Base-by-base conservation (phyloP, 2,888 invertebrate species). In the Zygogramma bicolorata region DNA sequence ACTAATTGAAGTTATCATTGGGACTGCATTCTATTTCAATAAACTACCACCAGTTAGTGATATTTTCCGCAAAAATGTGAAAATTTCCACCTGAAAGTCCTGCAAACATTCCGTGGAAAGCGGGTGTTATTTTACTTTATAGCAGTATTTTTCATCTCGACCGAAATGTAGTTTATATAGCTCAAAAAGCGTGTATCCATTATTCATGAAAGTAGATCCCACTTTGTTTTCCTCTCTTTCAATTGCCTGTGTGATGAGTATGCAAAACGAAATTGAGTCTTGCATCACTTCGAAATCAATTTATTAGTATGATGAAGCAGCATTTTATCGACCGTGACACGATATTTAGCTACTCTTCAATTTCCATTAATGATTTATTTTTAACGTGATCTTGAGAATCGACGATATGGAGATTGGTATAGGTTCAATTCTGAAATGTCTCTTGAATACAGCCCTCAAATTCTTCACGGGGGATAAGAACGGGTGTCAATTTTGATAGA, bases 241-340 rank as follows among this genome's bases (percentile, higher is more conserved):
- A 20, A 18, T 42, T 29, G 60, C 22, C n/a, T 3, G 34, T 20
- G 13, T 38, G 49, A 61, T 10, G 22, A 67, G 49, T 53, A 15
- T 53, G 68, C 25, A 49, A 53, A 61, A 34, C 34, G 61, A 61
- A 61, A 34, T 61, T 42, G 34, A 40, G 46, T 13, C 53, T 61
- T 53, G 53, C 68, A 13, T 49, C 61, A 38, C 42, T 61, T 15
- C 15, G n/a, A 61, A 68, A 57, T 63, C 68, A 58, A 69, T 69
- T 69, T 69, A 63, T 63, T 63, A 69, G 57, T 63, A 15, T 20
- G 27, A 38, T 38, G 63, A 42, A n/a, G n/a, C n/a, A n/a, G n/a
- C n/a, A n/a, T n/a, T n/a, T n/a, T n/a, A n/a, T n/a, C n/a, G n/a
- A n/a, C n/a, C n/a, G n/a, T n/a, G n/a, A n/a, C n/a, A n/a, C n/a